These are phyloP conservation scores for Drosophila lacertosa DNA, from an alignment of 1,140 invertebrate species.

Conservation along the genomic window DNA sequence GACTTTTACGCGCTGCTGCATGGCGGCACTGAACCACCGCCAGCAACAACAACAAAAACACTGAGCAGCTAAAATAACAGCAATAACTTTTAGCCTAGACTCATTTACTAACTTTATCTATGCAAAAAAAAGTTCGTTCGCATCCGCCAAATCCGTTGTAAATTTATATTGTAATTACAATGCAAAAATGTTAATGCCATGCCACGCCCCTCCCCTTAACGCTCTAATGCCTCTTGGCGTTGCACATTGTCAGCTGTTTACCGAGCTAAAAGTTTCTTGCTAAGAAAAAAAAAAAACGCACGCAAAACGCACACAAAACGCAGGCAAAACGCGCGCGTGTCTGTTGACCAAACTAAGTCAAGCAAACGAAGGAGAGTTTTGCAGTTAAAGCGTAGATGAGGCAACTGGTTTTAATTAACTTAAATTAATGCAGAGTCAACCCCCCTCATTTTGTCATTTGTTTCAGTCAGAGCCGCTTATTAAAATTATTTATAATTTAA, in stretches of 20 bases:
- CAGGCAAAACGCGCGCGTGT: slow-evolving; percentile 33
- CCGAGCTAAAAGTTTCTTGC: not conserved
- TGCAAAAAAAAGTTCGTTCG: slow-evolving; percentile 57
- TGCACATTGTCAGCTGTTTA: slow-evolving; percentile 46
- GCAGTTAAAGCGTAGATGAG: slow-evolving; percentile 10
- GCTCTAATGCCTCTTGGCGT: slow-evolving; percentile 62
- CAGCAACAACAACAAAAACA: slow-evolving; percentile 37
- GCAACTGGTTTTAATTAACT: slow-evolving; percentile 59
- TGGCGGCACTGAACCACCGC: slow-evolving; percentile 52
- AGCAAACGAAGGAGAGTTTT: not conserved
- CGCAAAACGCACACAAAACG: slow-evolving; percentile 43
- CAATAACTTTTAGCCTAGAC: slow-evolving; percentile 45
- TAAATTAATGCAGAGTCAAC: slow-evolving; percentile 6
- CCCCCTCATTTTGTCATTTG: not conserved
- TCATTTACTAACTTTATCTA: slow-evolving; percentile 60
- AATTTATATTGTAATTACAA: slow-evolving; percentile 58
- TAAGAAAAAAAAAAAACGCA: too few relatives aligned
- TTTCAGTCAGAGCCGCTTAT: slow-evolving; percentile 3
- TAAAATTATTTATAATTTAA: slow-evolving; percentile 14
- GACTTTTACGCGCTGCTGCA: slow-evolving; percentile 76
- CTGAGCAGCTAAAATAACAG: slow-evolving; percentile 19
- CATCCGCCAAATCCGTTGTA: slow-evolving; percentile 48
- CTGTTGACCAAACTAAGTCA: slow-evolving; percentile 4
- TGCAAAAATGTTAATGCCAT: slow-evolving; percentile 54
- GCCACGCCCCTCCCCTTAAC: slow-evolving; percentile 52